Conservation (phyloP, 2,888 invertebrate genomes). For the Pseudoips prasinana region DNA sequence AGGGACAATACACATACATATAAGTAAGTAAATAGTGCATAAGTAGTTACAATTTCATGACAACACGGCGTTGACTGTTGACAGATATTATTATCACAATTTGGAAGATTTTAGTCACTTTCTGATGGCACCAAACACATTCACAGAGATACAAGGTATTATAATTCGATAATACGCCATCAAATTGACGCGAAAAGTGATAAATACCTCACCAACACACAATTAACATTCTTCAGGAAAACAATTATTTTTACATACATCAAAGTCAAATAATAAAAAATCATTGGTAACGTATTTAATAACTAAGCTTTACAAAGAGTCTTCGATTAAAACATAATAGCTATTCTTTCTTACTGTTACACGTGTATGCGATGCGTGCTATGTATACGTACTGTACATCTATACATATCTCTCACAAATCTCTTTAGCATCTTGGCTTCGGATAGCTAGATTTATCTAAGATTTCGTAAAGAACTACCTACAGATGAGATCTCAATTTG, state of each 20-base stretch:
- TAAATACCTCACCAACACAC: slow-evolving; percentile 19
- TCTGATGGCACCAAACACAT: slow-evolving; percentile 39
- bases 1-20: slow-evolving; percentile 23
- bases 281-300: slow-evolving; percentile 78
- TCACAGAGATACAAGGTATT: slow-evolving; percentile 20
- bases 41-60: slow-evolving; percentile 22
- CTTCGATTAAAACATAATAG: slow-evolving; percentile 50
- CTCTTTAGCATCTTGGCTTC: slow-evolving; percentile 77
- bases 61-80: slow-evolving; percentile 33
- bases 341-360: slow-evolving; percentile 30
- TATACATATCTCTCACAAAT: slow-evolving; percentile 49
- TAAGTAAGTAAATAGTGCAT: slow-evolving; percentile 19
- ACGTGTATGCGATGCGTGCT: slow-evolving; percentile 26
- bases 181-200: slow-evolving; percentile 11
- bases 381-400: slow-evolving; percentile 37
- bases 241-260: slow-evolving; percentile 40
- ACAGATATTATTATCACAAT: slow-evolving; percentile 40
- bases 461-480: slow-evolving; percentile 72
- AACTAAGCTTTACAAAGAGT: slow-evolving; percentile 67
- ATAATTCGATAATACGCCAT: slow-evolving; percentile 21
- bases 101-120: slow-evolving; percentile 34
- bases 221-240: slow-evolving; percentile 23
- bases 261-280: slow-evolving; percentile 63
- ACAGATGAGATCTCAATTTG: slow-evolving; percentile 80
- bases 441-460: slow-evolving; percentile 72